phyloP scores from a whole-genome alignment of 2,888 invertebrate genomes.

The Cynaeus angustus region DNA sequence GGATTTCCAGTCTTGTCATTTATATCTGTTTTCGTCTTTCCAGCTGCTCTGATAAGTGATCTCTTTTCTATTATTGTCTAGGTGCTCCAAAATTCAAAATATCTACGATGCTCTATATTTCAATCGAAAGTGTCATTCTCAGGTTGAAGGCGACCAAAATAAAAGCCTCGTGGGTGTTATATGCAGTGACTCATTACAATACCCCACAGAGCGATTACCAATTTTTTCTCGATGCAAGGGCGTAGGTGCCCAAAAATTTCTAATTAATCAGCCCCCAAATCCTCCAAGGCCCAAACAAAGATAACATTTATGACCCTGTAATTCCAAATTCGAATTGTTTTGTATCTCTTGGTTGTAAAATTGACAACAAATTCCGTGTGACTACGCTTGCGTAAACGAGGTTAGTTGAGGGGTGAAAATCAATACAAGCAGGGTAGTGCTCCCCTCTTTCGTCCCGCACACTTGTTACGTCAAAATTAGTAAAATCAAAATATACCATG shows the following conservation, averaged over 20 bases:
- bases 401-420: constrained; percentile 46
- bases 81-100: constrained; percentile 14
- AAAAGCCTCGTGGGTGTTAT: constrained; percentile 35
- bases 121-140: constrained; percentile 23
- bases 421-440: constrained; percentile 47
- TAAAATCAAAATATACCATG: background rate
- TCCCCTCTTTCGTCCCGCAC: constrained; percentile 21
- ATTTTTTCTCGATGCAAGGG: constrained; percentile 1
- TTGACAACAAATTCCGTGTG: constrained; percentile 25
- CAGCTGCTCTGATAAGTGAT: background rate
- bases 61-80: background rate
- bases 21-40: background rate
- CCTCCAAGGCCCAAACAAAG: background rate
- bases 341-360: background rate
- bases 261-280: background rate
- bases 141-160: constrained; percentile 30
- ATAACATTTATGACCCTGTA: background rate
- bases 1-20: background rate
- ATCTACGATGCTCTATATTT: constrained; percentile 21
- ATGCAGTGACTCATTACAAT: constrained; percentile 34
- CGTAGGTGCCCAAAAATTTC: background rate
- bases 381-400: constrained; percentile 43
- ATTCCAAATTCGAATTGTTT: constrained; percentile 6
- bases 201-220: constrained; percentile 15
- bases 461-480: constrained; percentile 33